Evolutionary conservation across 2,888 invertebrate species (phyloP), one percentile per base, ranked within the genome.

Genomic region (Linnaemya vulpina): DNA sequence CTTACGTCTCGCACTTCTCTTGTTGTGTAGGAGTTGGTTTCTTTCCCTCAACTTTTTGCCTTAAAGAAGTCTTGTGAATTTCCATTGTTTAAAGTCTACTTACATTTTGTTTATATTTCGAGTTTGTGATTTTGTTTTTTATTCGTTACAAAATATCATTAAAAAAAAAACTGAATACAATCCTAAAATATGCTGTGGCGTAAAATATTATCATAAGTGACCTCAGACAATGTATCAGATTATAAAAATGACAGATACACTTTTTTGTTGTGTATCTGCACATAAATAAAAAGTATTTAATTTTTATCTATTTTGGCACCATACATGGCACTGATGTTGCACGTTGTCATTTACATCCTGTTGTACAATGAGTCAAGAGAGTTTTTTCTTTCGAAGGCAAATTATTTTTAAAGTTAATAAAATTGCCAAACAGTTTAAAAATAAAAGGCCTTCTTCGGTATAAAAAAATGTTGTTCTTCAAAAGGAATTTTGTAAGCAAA

Each of bases 221-320:
- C 82, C 82, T 82, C 76, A 70, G 46, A 55, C 58, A 71, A 76
- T 51, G 71, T 76, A 82, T 76, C 82, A 82, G 63, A 82, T 76
- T 76, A 81, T 75, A 30, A 46, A 62, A 81, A 75, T 81, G 60
- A 81, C 67, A 68, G 60, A 68, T 74, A 13, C n/a, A 30, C 5
- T 25, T 55, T 43, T 75, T 40, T 71, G 35, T 71, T 79, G 35
- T 65, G 35, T 51, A 40, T 60, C n/a, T 51, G 22, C 38, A 25
- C 22, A 49, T 74, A 13, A 71, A 71, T 71, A 63, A 79, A 79
- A 71, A 13, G 53, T 71, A 71, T 71, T 74, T 68, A 80, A 51
- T 67, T 74, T 79, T 80, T 80, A 80, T 80, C 80, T 60, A 60
- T 80, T 67, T 74, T 80, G 80, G 80, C 74, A 80, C 67, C 30